phyloP scores from a whole-genome alignment of 2,797 vertebrate genomes.

The Danio aesculapii region DNA sequence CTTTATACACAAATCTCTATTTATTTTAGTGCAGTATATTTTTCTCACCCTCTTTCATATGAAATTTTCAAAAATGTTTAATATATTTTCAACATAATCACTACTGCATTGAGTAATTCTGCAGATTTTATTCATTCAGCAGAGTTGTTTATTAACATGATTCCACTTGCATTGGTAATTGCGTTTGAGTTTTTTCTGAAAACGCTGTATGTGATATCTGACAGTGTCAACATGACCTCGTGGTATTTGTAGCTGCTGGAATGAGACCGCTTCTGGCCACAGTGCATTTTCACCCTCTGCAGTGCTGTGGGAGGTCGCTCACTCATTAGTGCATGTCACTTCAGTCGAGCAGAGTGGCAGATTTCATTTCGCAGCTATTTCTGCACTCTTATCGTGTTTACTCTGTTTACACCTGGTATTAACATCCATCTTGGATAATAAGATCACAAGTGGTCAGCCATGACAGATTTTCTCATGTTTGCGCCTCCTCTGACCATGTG shows the following conservation, averaged over 20 bases:
- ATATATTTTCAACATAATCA: not conserved
- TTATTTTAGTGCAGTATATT: not conserved
- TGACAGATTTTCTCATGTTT: conserved; percentile 4
- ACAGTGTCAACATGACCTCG: conserved; percentile 23
- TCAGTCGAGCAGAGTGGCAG: not conserved
- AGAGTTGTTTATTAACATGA: not conserved
- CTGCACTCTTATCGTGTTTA: not conserved
- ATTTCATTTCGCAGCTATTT: conserved; percentile 11
- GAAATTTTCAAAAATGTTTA: not conserved
- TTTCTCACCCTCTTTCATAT: not conserved
- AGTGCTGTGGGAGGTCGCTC: not conserved
- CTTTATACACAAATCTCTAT: not conserved
- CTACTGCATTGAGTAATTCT: too few species aligned
- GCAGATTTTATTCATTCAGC: not conserved
- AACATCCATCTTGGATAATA: not conserved
- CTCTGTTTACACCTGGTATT: conserved; percentile 9
- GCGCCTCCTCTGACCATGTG: not conserved
- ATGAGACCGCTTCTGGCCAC: conserved; percentile 4
- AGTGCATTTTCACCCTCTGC: conserved; percentile 3
- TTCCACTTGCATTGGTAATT: conserved; percentile 4
- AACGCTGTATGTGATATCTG: conserved; percentile 26
- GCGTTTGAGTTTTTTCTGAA: not conserved
- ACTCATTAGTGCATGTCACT: conserved; percentile 21
- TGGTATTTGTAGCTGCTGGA: conserved; percentile 31
- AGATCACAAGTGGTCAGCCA: not conserved